Evolutionary conservation across 2,888 invertebrate species (phyloP), one percentile per base, ranked within the genome.

Genomic region (Malacosoma neustria): DNA sequence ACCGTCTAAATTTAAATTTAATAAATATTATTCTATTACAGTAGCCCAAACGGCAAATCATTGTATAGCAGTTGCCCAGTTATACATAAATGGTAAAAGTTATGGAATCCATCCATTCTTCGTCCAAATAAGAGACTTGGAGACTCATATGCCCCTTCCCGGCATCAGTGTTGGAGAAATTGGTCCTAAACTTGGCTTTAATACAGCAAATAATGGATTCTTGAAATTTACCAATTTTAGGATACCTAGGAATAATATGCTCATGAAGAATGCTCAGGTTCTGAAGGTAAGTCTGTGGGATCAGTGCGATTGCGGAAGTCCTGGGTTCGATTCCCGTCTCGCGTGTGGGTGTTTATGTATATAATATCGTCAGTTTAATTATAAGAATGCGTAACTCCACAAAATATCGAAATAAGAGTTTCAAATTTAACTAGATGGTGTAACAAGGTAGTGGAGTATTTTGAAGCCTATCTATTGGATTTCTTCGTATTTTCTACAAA

Each of bases 91-190:
- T 50, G 94, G 93, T 0, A 72, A 90, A 63, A 91, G 92, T 61
- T 89, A 92, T 57, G 98, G 98, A 0, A 90, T 96, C 45, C 97
- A 97, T 61, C 92, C 95, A 0, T 98, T 98, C 67, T 89, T 98
- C 53, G 95, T 97, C 0, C 97, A 96, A 65, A 82, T 97, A 13
- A 87, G 98, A 42, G 93, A 95, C 60, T 89, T 91, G 54, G 91
- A 95, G 13, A 94, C 95, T 0, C 96, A 97, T 61, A 80, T 89
- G 65, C 95, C 96, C 0, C 57, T 97, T 58, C 90, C 91, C 7
- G 96, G 96, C 65, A 91, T 97, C 41, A 92, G 92, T 66, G 90
- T 97, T 42, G 97, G 97, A 1, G 97, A 97, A 76, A 97, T 98
- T 49, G 97, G 97, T 1, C 92, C 93, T 0, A 97, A 97, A 66